Percentiles rank a stretch among this genome's conserved stretches.
These are phyloP conservation scores for Aurelia aurita DNA, from an alignment of 30 jellyfish, hydroid and myxozoan species.

Conservation along the genomic window DNA sequence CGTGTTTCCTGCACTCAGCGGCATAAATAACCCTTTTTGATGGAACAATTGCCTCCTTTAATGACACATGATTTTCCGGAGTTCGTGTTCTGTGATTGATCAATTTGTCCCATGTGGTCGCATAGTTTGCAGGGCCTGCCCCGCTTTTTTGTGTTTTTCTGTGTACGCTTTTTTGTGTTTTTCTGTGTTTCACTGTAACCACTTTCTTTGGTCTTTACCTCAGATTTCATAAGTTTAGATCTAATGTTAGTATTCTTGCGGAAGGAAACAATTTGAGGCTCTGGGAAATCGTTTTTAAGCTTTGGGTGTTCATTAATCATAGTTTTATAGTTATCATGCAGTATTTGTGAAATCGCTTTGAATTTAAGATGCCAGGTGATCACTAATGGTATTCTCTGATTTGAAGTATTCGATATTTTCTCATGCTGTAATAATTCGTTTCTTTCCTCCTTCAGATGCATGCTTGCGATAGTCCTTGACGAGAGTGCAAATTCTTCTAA, in stretches of 20 bases:
- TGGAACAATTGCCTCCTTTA: not conserved
- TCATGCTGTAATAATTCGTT: too few species aligned
- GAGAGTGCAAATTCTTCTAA: too few species aligned
- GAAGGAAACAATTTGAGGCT: not conserved
- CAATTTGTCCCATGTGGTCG: not conserved
- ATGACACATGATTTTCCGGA: constrained; percentile 1
- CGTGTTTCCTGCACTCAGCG: too few species aligned
- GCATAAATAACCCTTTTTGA: not conserved
- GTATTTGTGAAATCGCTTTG: not conserved
- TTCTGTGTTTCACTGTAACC: not conserved
- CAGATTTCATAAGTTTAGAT: not conserved
- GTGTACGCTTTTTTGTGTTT: constrained; percentile 1
- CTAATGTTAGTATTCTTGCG: too few species aligned
- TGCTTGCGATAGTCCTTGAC: too few species aligned
- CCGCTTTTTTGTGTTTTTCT: too few species aligned
- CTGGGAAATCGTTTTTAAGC: not conserved
- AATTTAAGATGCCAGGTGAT: not conserved
- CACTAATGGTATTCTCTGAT: not conserved
- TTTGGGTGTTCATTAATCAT: not conserved
- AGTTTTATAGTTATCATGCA: not conserved
- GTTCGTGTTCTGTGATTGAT: not conserved
- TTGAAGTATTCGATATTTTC: not conserved
- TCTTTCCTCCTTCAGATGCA: too few species aligned
- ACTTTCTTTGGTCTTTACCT: not conserved
- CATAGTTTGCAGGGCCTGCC: constrained; percentile 7